Conservation (phyloP, 2,888 invertebrate genomes). For the Marasmarcha lunaedactyla region DNA sequence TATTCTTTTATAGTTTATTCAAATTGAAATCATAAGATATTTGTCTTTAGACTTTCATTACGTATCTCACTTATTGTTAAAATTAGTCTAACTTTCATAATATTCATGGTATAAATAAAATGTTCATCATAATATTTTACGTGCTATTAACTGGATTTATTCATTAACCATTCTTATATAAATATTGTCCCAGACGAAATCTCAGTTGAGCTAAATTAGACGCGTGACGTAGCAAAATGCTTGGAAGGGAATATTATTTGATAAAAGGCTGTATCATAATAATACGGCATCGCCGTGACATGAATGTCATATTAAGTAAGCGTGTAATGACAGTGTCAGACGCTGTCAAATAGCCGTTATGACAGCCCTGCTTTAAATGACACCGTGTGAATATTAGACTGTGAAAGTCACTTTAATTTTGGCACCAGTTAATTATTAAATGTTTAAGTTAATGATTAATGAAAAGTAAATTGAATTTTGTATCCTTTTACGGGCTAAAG, state of each 20-base stretch:
- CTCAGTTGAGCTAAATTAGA: background rate
- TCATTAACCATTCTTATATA: no score
- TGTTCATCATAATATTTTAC: no score
- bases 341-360: background rate
- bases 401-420: background rate
- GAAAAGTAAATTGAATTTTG: no score
- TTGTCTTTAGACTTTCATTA: no score
- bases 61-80: no score
- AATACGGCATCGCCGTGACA: slow-evolving; percentile 5
- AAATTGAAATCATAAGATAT: no score
- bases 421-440: background rate
- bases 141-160: no score
- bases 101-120: no score
- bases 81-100: no score
- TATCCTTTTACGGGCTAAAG: no score
- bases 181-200: background rate
- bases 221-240: background rate
- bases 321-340: background rate
- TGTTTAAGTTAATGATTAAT: no score
- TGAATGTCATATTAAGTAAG: slow-evolving; percentile 10
- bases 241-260: slow-evolving; percentile 44
- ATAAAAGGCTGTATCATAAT: slow-evolving; percentile 17
- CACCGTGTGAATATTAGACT: background rate
- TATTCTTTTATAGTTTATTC: no score
- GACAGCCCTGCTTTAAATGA: background rate